Evolutionary conservation across 1,140 invertebrate species (phyloP).

Genomic region (Drosophila murphyi): DNA sequence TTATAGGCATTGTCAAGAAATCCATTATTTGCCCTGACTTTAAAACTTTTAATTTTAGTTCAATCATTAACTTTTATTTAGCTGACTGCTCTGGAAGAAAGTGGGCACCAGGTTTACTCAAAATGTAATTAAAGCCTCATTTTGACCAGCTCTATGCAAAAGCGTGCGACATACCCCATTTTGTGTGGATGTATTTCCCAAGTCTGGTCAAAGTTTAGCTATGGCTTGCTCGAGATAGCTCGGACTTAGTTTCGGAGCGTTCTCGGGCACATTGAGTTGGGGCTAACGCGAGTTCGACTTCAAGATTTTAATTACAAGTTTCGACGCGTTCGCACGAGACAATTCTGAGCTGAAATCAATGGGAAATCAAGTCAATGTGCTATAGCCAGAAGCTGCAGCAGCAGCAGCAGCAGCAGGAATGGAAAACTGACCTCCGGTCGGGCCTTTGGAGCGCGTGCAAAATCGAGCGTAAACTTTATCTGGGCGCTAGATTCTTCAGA

Average conservation of each 20-base stretch:
- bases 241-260: conserved; percentile 13
- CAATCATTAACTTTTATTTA: no score
- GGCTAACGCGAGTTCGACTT: conserved; percentile 54
- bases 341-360: conserved; percentile 68
- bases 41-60: background rate
- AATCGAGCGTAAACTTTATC: conserved; percentile 78
- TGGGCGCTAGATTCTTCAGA: conserved; percentile 36
- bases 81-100: no score
- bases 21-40: background rate
- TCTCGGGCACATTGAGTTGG: conserved; percentile 8
- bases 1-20: background rate
- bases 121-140: background rate
- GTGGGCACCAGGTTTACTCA: background rate
- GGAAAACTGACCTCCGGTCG: background rate
- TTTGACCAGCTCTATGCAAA: background rate
- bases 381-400: background rate
- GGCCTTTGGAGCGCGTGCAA: conserved; percentile 30
- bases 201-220: background rate
- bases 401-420: background rate
- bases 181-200: background rate
- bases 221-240: conserved; percentile 1
- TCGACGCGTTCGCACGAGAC: conserved; percentile 60
- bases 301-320: conserved; percentile 81
- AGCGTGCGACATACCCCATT: background rate
- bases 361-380: conserved; percentile 48